Conservation (phyloP, 2,113 vertebrate species). For the Athene noctua region DNA sequence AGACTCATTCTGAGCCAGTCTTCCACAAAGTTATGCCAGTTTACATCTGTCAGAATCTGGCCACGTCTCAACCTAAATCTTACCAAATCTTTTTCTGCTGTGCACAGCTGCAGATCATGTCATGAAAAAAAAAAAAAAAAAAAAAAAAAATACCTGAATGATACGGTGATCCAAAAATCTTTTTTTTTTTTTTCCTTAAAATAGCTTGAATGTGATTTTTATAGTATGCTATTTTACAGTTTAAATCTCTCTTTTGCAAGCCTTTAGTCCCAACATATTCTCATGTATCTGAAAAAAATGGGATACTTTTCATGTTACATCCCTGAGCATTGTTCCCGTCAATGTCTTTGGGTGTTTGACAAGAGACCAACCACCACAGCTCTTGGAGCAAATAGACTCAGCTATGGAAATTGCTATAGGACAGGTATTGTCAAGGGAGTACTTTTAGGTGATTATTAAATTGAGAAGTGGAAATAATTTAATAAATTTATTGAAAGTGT, state of each 20-base stretch:
- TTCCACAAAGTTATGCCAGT: not conserved
- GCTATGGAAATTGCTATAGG: not conserved
- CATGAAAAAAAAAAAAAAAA: not conserved
- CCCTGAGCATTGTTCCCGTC: not conserved
- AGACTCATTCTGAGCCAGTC: not conserved
- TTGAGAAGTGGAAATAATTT: not conserved
- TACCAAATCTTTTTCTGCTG: not conserved
- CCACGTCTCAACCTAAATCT: not conserved
- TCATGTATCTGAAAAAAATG: not conserved
- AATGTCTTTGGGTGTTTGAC: not conserved
- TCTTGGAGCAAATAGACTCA: not conserved
- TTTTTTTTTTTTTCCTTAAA: not conserved
- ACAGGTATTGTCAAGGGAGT: not conserved
- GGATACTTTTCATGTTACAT: not conserved
- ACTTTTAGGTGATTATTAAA: not conserved
- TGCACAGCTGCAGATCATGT: not conserved
- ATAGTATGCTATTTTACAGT: not conserved
- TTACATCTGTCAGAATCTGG: constrained; percentile 19
- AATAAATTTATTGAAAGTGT: not conserved
- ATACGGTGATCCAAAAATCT: not conserved
- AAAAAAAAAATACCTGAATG: not conserved
- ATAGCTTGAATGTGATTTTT: not conserved
- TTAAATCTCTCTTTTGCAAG: not conserved
- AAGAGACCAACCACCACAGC: not conserved
- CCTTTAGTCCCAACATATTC: not conserved